Evolutionary conservation across 92 coral and sea anemone genomes (phyloP), one percentile per base, ranked within the genome.

Genomic region (Blastomussa wellsi): DNA sequence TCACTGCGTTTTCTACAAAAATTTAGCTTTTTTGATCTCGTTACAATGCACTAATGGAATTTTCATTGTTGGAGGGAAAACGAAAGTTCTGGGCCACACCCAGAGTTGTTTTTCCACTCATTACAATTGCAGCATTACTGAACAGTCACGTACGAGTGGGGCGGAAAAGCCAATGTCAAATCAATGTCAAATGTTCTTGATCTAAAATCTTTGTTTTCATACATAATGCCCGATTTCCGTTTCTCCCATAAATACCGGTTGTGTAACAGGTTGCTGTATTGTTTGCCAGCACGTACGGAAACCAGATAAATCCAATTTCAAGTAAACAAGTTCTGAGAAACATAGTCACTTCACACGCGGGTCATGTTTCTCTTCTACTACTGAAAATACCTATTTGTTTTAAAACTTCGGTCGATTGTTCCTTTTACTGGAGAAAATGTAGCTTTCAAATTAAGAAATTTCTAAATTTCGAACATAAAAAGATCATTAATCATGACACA

Each of bases 191-290:
- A 53, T 53, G 60, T 4, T 67, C 72, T 67, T 17, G 74, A 68
- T 35, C 38, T 17, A 3, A 68, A 68, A 68, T 69, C 74, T 69
- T 69, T 69, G 74, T 69, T 69, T 69, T 69, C n/a, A 29, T 28
- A 76, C 79, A 76, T 52, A 33, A 52, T 19, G 42, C 24, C 16
- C 47, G 24, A 41, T 81, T 81, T 81, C 84, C 84, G 84, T 42
- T 69, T 69, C 66, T 14, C 62, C 73, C 38, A 64, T 42, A 2
- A 3, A 41, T 12, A 71, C 16, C 35, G 24, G 71, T 8, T 31
- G 39, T 24, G 17, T n/a, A 33, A 36, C 84, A 69, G 84, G 82
- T 79, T 60, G 20, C 14, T 17, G 13, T 29, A 33, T 16, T 76
- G n/a, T 29, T 51, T 20, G 17, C 35, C 2, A 65, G 69, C 83